These are phyloP conservation scores for Seriola rivoliana DNA, from an alignment of 2,113 vertebrate species.

Conservation along the genomic window DNA sequence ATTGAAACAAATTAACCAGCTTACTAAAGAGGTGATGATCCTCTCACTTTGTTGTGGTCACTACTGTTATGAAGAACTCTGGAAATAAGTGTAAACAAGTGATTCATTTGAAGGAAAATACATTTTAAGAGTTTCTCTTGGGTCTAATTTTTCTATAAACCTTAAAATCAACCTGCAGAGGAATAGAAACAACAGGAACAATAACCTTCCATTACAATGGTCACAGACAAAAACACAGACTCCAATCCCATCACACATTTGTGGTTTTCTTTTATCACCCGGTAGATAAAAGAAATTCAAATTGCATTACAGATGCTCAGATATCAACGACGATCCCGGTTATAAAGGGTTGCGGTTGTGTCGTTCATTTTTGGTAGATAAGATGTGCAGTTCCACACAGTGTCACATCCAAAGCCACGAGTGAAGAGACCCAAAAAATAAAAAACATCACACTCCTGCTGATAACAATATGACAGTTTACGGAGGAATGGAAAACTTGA, in stretches of 20 bases:
- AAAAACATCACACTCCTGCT: slow-evolving; percentile 41
- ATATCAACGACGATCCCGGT: slow-evolving; percentile 22
- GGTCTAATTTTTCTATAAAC: neutral
- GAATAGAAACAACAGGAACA: too few relatives aligned
- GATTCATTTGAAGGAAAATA: neutral
- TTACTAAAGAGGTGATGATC: neutral
- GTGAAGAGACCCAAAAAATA: slow-evolving; percentile 24
- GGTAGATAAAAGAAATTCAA: neutral
- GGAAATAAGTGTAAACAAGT: too few relatives aligned
- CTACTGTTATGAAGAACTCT: neutral
- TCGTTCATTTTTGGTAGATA: slow-evolving; percentile 34
- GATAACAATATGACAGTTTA: slow-evolving; percentile 71
- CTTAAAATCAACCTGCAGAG: too few relatives aligned
- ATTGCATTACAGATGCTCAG: slow-evolving; percentile 29
- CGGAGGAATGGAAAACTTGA: slow-evolving; percentile 50
- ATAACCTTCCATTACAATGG: slow-evolving; percentile 2
- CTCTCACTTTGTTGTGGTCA: neutral
- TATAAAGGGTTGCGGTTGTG: slow-evolving; percentile 1
- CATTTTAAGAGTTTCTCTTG: neutral
- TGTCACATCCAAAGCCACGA: slow-evolving; percentile 43
- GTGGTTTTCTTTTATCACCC: slow-evolving; percentile 7
- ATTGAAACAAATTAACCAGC: neutral
- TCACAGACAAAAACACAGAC: neutral
- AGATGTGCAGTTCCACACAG: slow-evolving; percentile 37
- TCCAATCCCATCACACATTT: neutral